A percentile compares a stretch with the other conserved stretches of the same genome.
Evolutionary conservation across 2,113 vertebrate genomes (phyloP).

Genomic region (Fukomys damarensis): DNA sequence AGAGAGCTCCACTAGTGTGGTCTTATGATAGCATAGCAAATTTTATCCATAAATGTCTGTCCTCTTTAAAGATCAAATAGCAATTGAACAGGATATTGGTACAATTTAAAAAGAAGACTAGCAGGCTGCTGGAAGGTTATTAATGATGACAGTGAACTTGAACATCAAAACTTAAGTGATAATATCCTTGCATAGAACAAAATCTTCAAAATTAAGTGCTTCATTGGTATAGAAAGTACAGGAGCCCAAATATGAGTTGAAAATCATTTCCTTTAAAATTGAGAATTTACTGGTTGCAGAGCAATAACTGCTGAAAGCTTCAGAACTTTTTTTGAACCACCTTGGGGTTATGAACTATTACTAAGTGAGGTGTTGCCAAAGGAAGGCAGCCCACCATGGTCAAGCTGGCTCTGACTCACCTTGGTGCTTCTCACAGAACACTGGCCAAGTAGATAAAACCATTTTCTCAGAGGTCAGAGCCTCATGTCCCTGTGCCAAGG

Average conservation of each 20-base stretch:
- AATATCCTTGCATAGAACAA: not conserved
- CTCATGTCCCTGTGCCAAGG: not conserved
- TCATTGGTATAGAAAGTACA: not conserved
- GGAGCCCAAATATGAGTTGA: not conserved
- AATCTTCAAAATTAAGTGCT: slow-evolving; percentile 4
- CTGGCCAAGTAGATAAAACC: not conserved
- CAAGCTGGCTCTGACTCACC: not conserved
- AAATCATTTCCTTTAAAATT: not conserved
- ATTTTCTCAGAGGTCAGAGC: not conserved
- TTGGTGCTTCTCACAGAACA: not conserved
- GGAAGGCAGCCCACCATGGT: not conserved
- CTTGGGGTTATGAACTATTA: not conserved
- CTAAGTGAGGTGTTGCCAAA: not conserved
- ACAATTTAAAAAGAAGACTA: not conserved
- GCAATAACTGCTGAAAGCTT: not conserved
- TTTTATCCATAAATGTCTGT: not conserved
- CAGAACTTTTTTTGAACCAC: not conserved
- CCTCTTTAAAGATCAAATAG: not conserved
- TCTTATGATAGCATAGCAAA: not conserved
- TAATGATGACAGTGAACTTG: not conserved
- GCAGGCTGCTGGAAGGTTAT: not conserved
- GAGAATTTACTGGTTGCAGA: not conserved
- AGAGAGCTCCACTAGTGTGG: not conserved
- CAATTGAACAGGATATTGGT: not conserved
- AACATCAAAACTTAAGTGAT: not conserved